Conservation (phyloP, 2,797 vertebrate species). For the Heliangelus exortis region DNA sequence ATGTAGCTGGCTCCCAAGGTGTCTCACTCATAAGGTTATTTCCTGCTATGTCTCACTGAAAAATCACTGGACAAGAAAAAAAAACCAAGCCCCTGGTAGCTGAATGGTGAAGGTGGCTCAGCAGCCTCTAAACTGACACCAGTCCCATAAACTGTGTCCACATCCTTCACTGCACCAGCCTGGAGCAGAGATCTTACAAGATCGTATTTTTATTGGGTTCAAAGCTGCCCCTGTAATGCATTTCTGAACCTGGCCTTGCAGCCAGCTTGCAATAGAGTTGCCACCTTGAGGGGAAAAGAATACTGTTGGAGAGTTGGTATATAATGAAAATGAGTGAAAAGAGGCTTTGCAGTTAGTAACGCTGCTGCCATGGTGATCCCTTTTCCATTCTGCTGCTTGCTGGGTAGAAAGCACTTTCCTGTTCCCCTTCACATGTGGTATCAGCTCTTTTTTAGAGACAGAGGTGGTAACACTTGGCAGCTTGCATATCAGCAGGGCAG, state of each 20-base stretch:
- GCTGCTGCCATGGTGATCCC: constrained; percentile 71
- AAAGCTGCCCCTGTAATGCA: neutral
- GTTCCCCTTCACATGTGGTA: constrained; percentile 21
- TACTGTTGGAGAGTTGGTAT: neutral
- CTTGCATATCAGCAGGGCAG: constrained; percentile 49
- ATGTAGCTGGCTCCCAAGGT: constrained; percentile 29
- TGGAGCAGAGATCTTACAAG: neutral
- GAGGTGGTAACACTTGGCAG: constrained; percentile 34
- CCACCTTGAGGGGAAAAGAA: constrained; percentile 50
- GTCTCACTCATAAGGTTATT: neutral
- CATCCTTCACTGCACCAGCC: neutral
- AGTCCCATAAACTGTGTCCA: neutral
- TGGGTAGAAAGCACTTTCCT: constrained; percentile 43
- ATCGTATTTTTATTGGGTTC: neutral
- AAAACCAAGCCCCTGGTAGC: neutral
- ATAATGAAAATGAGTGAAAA: constrained; percentile 59
- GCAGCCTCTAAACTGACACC: neutral
- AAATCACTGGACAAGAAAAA: neutral
- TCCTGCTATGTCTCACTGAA: neutral
- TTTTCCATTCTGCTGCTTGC: constrained; percentile 37
- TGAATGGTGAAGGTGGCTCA: neutral
- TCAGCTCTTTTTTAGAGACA: constrained; percentile 8
- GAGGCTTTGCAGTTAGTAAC: constrained; percentile 62
- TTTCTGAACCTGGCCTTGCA: neutral
- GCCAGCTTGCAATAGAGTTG: neutral